These are phyloP conservation scores for Ichneumoninae sp. DNA, from an alignment of 2,888 invertebrate species.

Conservation along the genomic window DNA sequence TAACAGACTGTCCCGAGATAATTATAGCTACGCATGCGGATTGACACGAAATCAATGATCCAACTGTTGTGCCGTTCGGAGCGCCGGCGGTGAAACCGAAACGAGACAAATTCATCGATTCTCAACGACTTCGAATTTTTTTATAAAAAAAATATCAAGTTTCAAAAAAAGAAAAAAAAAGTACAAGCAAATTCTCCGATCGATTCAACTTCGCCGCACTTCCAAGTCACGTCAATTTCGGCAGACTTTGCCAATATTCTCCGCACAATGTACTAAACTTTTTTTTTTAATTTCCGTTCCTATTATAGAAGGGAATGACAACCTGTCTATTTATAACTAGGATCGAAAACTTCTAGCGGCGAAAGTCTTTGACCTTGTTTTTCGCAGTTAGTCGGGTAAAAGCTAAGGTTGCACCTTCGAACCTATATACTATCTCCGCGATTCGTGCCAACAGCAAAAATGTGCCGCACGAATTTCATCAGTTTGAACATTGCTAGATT, in stretches of 20 bases:
- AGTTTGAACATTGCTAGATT: not conserved
- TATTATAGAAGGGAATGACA: not conserved
- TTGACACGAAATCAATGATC: not conserved
- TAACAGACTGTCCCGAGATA: not conserved
- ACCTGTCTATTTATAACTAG: not conserved
- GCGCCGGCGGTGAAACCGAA: no score
- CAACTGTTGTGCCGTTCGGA: no score
- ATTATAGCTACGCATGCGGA: not conserved
- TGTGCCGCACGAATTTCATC: not conserved
- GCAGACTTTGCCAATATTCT: not conserved
- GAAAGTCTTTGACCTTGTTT: conserved; percentile 31
- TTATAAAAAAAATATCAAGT: no score
- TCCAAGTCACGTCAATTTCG: not conserved
- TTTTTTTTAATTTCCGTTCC: not conserved
- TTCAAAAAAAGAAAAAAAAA: not conserved
- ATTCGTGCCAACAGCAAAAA: conserved; percentile 5
- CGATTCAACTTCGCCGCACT: not conserved
- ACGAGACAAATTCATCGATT: no score
- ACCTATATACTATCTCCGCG: not conserved
- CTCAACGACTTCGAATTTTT: no score
- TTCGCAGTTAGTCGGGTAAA: conserved; percentile 4
- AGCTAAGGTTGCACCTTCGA: not conserved
- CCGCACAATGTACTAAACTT: not conserved
- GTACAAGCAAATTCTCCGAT: not conserved
- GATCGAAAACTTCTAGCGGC: not conserved